A percentile compares a stretch with the other conserved stretches of the same genome.
Evolutionary conservation across 30 jellyfish, hydroid and myxozoan genomes (phyloP).

Genomic region (Hydra vulgaris): DNA sequence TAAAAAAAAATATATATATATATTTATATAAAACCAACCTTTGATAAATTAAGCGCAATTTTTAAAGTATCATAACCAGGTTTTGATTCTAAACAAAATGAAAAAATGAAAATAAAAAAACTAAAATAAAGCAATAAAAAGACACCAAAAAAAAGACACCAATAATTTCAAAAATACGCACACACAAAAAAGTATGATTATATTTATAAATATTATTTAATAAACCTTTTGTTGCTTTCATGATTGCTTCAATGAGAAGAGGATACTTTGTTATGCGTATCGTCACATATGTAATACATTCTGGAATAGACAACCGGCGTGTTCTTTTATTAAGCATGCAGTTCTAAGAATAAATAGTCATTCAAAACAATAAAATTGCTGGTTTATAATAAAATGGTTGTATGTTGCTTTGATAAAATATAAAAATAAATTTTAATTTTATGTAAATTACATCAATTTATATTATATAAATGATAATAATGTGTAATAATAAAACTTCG

Average conservation of each 20-base stretch:
- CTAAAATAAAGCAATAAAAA: too few species aligned
- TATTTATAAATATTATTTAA: too few species aligned
- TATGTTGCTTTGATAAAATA: too few species aligned
- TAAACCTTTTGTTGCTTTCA: constrained; percentile 89
- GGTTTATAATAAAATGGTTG: too few species aligned
- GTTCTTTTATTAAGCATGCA: constrained; percentile 71
- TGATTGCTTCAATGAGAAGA: constrained; percentile 70
- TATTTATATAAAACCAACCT: constrained; percentile 49
- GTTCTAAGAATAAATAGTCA: constrained; percentile 25
- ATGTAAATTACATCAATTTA: too few species aligned
- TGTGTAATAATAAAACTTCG: too few species aligned
- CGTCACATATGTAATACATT: constrained; percentile 88
- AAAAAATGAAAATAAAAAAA: background rate
- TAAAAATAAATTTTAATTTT: too few species aligned
- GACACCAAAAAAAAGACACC: too few species aligned
- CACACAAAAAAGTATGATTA: too few species aligned
- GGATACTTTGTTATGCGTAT: constrained; percentile 95
- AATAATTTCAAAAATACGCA: too few species aligned
- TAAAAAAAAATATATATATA: too few species aligned
- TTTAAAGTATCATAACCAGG: constrained; percentile 63
- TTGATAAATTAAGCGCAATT: constrained; percentile 36
- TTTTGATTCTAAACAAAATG: constrained; percentile 56
- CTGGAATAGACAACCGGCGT: constrained; percentile 83
- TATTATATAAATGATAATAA: too few species aligned
- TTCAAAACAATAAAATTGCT: background rate